phyloP scores from a whole-genome alignment of 2,888 invertebrate species.

The Nasonia oneida region DNA sequence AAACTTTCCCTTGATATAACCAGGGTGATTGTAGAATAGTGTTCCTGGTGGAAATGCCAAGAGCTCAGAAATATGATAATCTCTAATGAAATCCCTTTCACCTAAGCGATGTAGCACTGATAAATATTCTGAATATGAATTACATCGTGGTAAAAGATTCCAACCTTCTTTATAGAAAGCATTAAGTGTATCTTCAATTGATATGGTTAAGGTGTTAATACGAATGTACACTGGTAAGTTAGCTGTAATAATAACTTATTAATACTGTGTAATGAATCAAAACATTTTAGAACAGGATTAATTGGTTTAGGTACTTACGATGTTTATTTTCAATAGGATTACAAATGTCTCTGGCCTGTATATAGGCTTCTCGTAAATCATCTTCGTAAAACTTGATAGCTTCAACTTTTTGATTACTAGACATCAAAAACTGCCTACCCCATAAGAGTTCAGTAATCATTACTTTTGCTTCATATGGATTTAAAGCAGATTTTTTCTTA shows the following conservation, averaged over 20 bases:
- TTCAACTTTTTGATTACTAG: conserved; percentile 85
- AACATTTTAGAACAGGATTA: not conserved
- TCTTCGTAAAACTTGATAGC: conserved; percentile 85
- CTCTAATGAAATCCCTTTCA: conserved; percentile 86
- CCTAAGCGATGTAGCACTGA: conserved; percentile 81
- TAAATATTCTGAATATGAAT: conserved; percentile 84
- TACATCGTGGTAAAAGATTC: conserved; percentile 80
- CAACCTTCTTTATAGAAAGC: conserved; percentile 87
- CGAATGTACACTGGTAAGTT: conserved; percentile 91
- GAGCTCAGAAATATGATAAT: conserved; percentile 92
- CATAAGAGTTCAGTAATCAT: conserved; percentile 91
- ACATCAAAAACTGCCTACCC: conserved; percentile 86
- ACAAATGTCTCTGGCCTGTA: conserved; percentile 31
- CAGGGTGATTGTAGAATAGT: conserved; percentile 84
- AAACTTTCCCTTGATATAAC: conserved; percentile 87
- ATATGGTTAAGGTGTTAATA: conserved; percentile 88
- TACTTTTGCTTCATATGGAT: conserved; percentile 87
- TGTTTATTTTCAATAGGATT: conserved; percentile 64
- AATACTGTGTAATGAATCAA: conserved; percentile 10
- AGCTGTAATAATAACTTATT: conserved; percentile 67
- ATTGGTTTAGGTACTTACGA: conserved; percentile 8
- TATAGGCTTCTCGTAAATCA: conserved; percentile 79
- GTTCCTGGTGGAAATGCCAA: conserved; percentile 91
- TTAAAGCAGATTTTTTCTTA: conserved; percentile 84
- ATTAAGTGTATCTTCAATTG: conserved; percentile 85